phyloP scores from a whole-genome alignment of 1,140 invertebrate species.

The Microvelia longipes region DNA sequence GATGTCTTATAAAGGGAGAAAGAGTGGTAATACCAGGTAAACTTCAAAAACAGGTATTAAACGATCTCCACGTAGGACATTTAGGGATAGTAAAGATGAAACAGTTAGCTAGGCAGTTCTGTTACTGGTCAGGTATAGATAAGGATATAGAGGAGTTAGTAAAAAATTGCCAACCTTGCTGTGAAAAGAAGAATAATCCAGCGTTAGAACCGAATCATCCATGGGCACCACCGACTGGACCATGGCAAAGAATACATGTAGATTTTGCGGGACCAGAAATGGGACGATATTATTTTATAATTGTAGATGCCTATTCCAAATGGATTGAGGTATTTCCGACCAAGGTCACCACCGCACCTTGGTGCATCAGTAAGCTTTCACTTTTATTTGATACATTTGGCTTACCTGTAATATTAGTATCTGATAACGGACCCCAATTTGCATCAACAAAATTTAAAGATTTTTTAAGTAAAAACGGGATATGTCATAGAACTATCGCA shows the following conservation, averaged over 20 bases:
- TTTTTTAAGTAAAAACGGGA: not conserved
- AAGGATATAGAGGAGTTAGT: conserved; percentile 23
- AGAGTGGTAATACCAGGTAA: conserved; percentile 10
- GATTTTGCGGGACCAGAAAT: too few relatives aligned
- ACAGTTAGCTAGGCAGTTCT: conserved; percentile 19
- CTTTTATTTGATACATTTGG: not conserved
- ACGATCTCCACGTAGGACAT: conserved; percentile 18
- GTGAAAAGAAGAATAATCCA: conserved; percentile 16
- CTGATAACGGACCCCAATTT: not conserved
- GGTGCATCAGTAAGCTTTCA: not conserved
- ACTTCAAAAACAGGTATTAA: conserved; percentile 5
- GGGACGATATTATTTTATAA: too few relatives aligned
- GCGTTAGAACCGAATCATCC: conserved; percentile 14
- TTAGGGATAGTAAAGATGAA: conserved; percentile 24
- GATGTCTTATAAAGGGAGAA: not conserved
- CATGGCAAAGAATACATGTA: conserved; percentile 1
- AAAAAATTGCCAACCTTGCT: conserved; percentile 18
- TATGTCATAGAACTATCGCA: not conserved
- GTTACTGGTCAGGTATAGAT: conserved; percentile 21
- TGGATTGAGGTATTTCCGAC: not conserved
- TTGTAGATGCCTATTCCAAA: not conserved
- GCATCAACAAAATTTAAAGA: not conserved
- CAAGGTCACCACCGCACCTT: not conserved
- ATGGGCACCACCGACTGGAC: not conserved
- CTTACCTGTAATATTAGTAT: not conserved